Conservation (phyloP, 2,888 invertebrate genomes). For the Cantharis flavilabris region DNA sequence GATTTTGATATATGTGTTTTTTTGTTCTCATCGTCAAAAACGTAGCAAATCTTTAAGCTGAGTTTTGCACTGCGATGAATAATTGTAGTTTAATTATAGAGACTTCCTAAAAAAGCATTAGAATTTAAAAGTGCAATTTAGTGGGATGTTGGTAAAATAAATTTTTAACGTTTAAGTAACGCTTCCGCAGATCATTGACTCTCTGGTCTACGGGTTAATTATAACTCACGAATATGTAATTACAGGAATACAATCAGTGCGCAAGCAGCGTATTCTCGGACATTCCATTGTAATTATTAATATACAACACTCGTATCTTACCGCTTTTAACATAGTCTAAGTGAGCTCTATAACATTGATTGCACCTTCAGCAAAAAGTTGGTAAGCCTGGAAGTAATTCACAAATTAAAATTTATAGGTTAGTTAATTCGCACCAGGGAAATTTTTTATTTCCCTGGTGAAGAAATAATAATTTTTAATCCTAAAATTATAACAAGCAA, state of each 20-base stretch:
- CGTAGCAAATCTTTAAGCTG: not conserved
- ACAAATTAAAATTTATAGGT: too few species aligned
- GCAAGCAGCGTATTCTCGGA: conserved; percentile 43
- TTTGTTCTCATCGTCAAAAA: not conserved
- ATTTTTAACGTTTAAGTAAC: conserved; percentile 35
- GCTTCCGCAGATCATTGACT: conserved; percentile 51
- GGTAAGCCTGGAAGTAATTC: conserved; percentile 1
- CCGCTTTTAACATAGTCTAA: conserved; percentile 32
- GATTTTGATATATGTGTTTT: conserved; percentile 3
- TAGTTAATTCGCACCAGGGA: too few species aligned
- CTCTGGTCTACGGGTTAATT: conserved; percentile 51
- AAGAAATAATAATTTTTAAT: not conserved
- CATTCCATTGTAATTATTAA: conserved; percentile 44
- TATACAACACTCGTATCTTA: conserved; percentile 35
- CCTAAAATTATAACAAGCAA: not conserved
- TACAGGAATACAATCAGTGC: conserved; percentile 55
- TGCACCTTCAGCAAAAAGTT: conserved; percentile 18
- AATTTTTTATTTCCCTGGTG: too few species aligned
- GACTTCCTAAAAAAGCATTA: conserved; percentile 21
- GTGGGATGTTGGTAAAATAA: conserved; percentile 33
- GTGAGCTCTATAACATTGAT: conserved; percentile 22
- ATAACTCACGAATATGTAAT: conserved; percentile 57
- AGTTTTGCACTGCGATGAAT: conserved; percentile 20
- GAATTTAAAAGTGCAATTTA: conserved; percentile 28
- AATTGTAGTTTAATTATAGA: conserved; percentile 29